A percentile compares a stretch with the other conserved stretches of the same genome.
Evolutionary conservation across 2,888 invertebrate genomes (phyloP).

Genomic region (Polydrusus pterygomalis): DNA sequence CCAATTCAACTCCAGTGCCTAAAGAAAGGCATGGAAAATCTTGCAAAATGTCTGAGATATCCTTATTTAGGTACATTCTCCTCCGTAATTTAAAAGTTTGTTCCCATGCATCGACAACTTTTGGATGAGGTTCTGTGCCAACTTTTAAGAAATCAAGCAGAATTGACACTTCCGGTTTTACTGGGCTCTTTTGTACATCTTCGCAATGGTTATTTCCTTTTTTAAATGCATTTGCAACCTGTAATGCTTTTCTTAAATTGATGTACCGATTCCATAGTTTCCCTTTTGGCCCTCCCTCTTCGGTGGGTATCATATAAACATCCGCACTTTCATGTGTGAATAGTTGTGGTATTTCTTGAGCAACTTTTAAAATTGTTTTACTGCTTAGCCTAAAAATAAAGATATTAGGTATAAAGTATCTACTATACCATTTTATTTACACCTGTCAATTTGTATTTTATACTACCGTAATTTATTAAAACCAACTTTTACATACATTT

Average conservation of each 20-base stretch:
- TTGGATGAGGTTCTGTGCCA: neutral
- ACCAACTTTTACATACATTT: too few relatives aligned
- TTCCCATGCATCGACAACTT: slow-evolving; percentile 10
- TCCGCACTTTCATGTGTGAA: slow-evolving; percentile 9
- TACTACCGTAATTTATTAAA: too few relatives aligned
- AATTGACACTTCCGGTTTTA: neutral
- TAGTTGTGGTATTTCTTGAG: neutral
- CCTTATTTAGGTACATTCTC: neutral
- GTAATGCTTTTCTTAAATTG: slow-evolving; percentile 6
- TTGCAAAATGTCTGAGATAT: neutral
- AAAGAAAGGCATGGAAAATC: neutral
- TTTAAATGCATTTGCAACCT: neutral
- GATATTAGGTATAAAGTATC: too few relatives aligned
- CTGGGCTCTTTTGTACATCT: too few relatives aligned
- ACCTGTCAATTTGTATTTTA: too few relatives aligned
- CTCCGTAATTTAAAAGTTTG: slow-evolving; percentile 9
- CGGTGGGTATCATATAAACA: slow-evolving; percentile 13
- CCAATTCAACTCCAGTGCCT: neutral
- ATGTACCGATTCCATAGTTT: slow-evolving; percentile 1
- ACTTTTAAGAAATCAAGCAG: slow-evolving; percentile 11
- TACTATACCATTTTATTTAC: too few relatives aligned
- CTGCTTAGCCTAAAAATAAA: neutral
- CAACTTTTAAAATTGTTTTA: slow-evolving; percentile 11
- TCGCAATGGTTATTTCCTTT: neutral
- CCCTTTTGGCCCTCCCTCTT: slow-evolving; percentile 7